These are phyloP conservation scores for Pollicipes pollicipes DNA, from an alignment of 1,140 invertebrate species.

Conservation along the genomic window DNA sequence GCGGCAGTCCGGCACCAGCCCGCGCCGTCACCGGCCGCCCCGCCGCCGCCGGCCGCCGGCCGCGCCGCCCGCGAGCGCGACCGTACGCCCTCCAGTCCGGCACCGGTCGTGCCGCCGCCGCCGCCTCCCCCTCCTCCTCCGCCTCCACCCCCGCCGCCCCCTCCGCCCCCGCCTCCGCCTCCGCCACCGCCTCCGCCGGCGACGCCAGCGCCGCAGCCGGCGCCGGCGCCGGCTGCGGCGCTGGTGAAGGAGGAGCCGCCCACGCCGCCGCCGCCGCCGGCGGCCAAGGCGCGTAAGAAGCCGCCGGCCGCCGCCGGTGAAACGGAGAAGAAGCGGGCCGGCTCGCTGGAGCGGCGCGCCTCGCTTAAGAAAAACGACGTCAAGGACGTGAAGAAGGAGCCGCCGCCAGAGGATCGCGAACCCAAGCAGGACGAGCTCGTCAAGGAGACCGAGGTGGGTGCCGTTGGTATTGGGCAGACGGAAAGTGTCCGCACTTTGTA, in stretches of 20 bases:
- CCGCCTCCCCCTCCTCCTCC: conserved; percentile 5
- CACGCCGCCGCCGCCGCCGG: neutral
- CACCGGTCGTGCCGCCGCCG: conserved; percentile 10
- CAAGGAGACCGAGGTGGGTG: neutral
- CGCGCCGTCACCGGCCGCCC: conserved; percentile 6
- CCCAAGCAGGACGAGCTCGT: neutral
- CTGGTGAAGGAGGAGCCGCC: neutral
- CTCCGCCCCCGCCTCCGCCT: conserved; percentile 5
- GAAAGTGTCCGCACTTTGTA: too few species aligned
- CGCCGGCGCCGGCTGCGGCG: neutral
- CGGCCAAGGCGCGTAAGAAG: neutral
- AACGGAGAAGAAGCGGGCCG: neutral
- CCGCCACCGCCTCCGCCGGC: too few species aligned
- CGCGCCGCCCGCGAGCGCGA: conserved; percentile 4
- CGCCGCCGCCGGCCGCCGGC: conserved; percentile 9
- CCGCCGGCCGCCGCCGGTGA: neutral
- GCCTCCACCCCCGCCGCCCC: neutral
- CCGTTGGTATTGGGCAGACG: too few species aligned
- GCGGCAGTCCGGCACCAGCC: conserved; percentile 11
- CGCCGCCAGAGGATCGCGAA: too few species aligned
- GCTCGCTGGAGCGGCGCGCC: neutral
- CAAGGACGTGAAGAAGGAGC: neutral
- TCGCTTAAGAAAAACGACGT: neutral
- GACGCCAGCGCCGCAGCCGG: conserved; percentile 7
- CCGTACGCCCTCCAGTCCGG: conserved; percentile 2